Evolutionary conservation across 2,888 invertebrate species (phyloP), one percentile per base, ranked within the genome.

Genomic region (Alviniconcha strummeri): DNA sequence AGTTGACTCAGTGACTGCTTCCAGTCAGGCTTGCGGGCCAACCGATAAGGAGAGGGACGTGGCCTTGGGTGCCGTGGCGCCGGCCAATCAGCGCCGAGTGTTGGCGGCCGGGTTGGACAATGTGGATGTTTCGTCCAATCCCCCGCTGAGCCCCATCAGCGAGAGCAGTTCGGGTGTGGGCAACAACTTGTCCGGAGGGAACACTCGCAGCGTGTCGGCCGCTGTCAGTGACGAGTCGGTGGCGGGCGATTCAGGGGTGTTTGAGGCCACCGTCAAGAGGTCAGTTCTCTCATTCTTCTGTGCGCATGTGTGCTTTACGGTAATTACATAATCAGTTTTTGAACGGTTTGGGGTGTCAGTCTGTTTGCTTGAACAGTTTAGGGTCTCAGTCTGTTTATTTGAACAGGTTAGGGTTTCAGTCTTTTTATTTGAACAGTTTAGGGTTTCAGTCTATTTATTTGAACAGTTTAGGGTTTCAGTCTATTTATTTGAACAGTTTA

Each of bases 141-240:
- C 92, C 76, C 92, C 92, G 52, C 89, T 93, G 79, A 93, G 93
- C 89, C 94, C 93, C 57, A 94, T 93, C 83, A 94, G 92, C 90
- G 94, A 93, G 89, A 92, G 91, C 84, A 92, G 93, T 88, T 92
- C 92, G 17, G 93, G 93, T 11, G 92, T 92, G 81, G 91, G 92
- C 83, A 92, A 92, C 87, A 92, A 92, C 87, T 85, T 92, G 75
- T 92, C 92, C 7, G 92, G 92, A n/a, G 92, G 90, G 55, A 92
- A 92, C 88, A 92, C 93, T 15, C 89, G 93, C 52, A 93, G 92
- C 89, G 98, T 98, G 77, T 98, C 98, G 52, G 98, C 98, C 71
- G 98, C 98, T 67, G 98, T 98, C 36, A 98, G 98, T 93, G 98
- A 98, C 93, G 99, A 99, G 93, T 98, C 98, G 77, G 98, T 99